Base-by-base conservation (phyloP, 2,888 invertebrate species). In the Cenopis cana region DNA sequence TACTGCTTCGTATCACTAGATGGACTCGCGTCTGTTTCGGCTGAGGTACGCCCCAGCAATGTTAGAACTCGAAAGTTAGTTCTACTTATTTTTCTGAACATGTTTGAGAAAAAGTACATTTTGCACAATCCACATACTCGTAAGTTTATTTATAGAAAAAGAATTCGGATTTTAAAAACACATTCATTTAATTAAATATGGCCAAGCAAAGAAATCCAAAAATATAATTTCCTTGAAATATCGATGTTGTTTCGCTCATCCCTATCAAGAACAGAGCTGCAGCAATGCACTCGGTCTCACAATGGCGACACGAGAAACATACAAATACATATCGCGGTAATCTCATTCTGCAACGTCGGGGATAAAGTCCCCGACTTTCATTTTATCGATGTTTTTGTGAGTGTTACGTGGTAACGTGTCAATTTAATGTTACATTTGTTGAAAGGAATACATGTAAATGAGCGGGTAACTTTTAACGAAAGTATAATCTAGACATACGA, bases 251-350 rank as follows among this genome's bases (percentile, higher is more conserved):
- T 14, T n/a, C 14, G 46, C 59, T 14, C 14, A 46, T 41, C 59
- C n/a, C 59, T 76, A 73, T 17, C 60, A 74, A 74, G 66, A 69
- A 75, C 57, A 77, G 76, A 76, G 76, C 77, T 77, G 79, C 77
- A 74, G 76, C 77, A 77, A 77, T 77, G 78, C 78, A 77, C 75
- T 76, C 73, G 60, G 72, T 54, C 61, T 62, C 75, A 76, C 76
- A 78, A 77, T 75, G 73, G 59, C 29, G 69, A 70, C 65, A 59
- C 69, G 69, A 69, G 50, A 33, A 59, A 70, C 65, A 65, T 59
- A 70, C 59, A 65, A 59, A 70, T 66, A 70, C 65, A 62, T 57
- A 67, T 56, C 61, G 68, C 62, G 24, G 71, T 72, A 72, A 72
- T 68, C 61, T 72, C 61, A 56, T 61, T 68, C 59, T 17, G 38